Percentiles rank a stretch among this genome's conserved stretches.
Evolutionary conservation across 1,140 invertebrate genomes (phyloP).

Genomic region (Lethrus apterus): DNA sequence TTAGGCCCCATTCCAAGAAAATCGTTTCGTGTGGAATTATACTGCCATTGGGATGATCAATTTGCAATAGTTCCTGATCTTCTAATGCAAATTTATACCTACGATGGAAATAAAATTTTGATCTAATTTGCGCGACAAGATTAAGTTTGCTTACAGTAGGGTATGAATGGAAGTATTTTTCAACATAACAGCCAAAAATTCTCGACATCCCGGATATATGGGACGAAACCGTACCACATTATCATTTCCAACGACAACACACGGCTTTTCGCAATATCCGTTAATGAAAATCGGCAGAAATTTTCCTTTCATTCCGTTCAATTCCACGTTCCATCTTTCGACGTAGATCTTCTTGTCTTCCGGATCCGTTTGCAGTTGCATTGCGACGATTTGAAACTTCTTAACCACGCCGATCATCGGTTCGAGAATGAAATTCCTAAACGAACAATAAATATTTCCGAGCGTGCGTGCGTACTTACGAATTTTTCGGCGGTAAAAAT

Average conservation of each 20-base stretch:
- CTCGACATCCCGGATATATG: conserved; percentile 22
- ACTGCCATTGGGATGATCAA: conserved; percentile 14
- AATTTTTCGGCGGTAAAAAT: conserved; percentile 25
- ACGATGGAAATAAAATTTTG: conserved; percentile 1
- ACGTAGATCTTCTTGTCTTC: conserved; percentile 15
- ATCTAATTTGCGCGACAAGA: neutral
- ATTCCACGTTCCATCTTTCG: conserved; percentile 25
- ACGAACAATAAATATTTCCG: conserved; percentile 1
- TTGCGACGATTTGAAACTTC: conserved; percentile 21
- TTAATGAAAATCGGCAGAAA: conserved; percentile 18
- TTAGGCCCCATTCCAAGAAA: conserved; percentile 15
- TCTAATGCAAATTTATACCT: conserved; percentile 11
- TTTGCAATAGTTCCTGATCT: conserved; percentile 2
- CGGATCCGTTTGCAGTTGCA: conserved; percentile 16
- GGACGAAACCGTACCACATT: conserved; percentile 22
- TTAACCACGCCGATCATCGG: conserved; percentile 25
- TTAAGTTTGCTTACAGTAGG: conserved; percentile 19
- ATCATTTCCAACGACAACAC: conserved; percentile 20
- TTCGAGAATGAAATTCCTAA: conserved; percentile 25
- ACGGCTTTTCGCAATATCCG: conserved; percentile 22
- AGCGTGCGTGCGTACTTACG: conserved; percentile 23
- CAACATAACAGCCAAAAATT: conserved; percentile 11
- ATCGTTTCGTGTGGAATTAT: conserved; percentile 21
- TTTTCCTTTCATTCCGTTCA: conserved; percentile 24
- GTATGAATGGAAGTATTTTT: conserved; percentile 21